Conservation (phyloP, 2,113 vertebrate species). For the Cololabis saira region DNA sequence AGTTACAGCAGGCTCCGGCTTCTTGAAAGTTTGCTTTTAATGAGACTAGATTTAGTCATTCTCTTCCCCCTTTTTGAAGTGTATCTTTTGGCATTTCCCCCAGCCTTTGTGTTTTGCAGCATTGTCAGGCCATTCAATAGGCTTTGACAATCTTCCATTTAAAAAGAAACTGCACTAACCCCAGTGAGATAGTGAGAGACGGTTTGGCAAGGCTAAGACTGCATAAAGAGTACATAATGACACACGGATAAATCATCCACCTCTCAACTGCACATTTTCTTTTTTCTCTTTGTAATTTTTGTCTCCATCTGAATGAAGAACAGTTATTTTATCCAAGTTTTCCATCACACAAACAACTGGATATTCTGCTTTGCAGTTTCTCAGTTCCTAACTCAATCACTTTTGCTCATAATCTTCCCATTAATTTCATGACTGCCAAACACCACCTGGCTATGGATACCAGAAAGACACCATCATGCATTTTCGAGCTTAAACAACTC, state of each 20-base stretch:
- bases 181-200: conserved; percentile 25
- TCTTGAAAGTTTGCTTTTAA: neutral
- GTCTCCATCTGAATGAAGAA: conserved; percentile 23
- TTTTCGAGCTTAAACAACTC: no score
- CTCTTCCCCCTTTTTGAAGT: neutral
- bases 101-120: neutral
- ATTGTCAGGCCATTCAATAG: no score
- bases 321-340: conserved; percentile 1
- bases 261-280: conserved; percentile 39
- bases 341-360: conserved; percentile 6
- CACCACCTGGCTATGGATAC: no score
- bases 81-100: neutral
- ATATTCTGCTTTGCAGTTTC: neutral
- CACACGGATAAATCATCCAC: conserved; percentile 45
- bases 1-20: no score
- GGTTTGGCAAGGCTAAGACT: conserved; percentile 24
- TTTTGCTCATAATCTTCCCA: neutral
- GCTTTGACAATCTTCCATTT: no score
- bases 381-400: neutral
- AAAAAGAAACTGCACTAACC: no score
- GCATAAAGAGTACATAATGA: conserved; percentile 44
- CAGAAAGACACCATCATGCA: no score
- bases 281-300: conserved; percentile 5
- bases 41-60: neutral
- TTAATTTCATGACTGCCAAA: no score